Base-by-base conservation (phyloP, 2,888 invertebrate genomes). In the Flexamia atlantica region DNA sequence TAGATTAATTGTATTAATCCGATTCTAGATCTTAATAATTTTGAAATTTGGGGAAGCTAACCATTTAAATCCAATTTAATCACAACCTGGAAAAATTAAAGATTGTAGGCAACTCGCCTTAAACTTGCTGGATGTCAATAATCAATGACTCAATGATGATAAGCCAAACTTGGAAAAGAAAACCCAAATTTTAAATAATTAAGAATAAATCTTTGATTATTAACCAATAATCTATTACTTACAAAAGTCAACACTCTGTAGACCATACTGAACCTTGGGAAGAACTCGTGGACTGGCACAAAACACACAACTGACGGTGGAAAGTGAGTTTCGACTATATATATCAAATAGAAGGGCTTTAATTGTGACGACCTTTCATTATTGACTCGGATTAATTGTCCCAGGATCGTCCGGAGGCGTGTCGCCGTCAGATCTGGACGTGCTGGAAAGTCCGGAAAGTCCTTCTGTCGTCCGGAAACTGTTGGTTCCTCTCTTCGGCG, bases 361-460 rank as follows among this genome's bases (percentile, higher is more conserved):
- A 46, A 14, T 53, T 64, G 28, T 57, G 64, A 28, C 20, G 23
- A 12, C 25, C 57, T 64, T 64, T 64, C 64, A 23, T 53, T 20
- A 64, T 64, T 64, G 64, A 64, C 5, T 64, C 28, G 14, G 28
- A 64, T 64, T 64, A 28, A 64, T 64, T 64, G 64, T 12, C 17
- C 4, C 17, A 9, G 60, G 20, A 53, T 7, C 3, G 23, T 23
- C 64, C 5, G 30, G 30, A 4, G 28, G 64, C 64, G 28, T 57
- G 57, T 57, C 57, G 7, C 14, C 20, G 20, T 28, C 1, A 23
- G n/a, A n/a, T 23, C 12, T 5, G 14, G 64, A 28, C 64, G 64
- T 64, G 64, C 20, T 64, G 64, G 64, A 64, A 64, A 64, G 64
- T 28, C 30, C 53, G n/a, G n/a, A n/a, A n/a, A n/a, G n/a, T 53